Percentiles rank a stretch among this genome's conserved stretches.
Evolutionary conservation across 2,888 invertebrate species (phyloP).

Genomic region (Synanthedon myopaeformis): DNA sequence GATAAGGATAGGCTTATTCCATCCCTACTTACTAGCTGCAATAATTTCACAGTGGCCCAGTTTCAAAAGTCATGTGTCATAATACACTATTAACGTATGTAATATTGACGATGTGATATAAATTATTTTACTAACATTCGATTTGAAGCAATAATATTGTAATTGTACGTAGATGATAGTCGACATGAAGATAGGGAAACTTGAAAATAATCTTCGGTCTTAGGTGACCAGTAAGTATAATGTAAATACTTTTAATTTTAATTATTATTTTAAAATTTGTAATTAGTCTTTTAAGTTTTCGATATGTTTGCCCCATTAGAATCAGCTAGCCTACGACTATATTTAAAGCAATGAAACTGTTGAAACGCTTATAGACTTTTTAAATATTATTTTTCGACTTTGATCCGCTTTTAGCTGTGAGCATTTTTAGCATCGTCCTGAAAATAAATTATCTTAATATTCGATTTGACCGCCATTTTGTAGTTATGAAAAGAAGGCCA

Average conservation of each 20-base stretch:
- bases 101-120: constrained; percentile 26
- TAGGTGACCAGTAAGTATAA: constrained; percentile 29
- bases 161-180: constrained; percentile 9
- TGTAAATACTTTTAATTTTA: constrained; percentile 44
- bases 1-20: too few species aligned
- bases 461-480: too few species aligned
- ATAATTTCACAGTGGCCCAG: too few species aligned
- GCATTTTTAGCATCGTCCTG: too few species aligned
- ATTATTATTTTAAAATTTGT: constrained; percentile 19
- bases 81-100: constrained; percentile 8
- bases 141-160: constrained; percentile 26
- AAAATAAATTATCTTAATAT: too few species aligned
- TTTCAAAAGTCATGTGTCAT: too few species aligned
- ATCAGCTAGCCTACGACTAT: constrained; percentile 37
- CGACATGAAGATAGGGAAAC: constrained; percentile 29
- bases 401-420: not conserved
- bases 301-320: constrained; percentile 29
- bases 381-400: not conserved
- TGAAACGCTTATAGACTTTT: constrained; percentile 11
- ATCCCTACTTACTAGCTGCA: too few species aligned
- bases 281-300: constrained; percentile 26
- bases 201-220: constrained; percentile 21
- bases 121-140: constrained; percentile 8
- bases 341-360: constrained; percentile 25
- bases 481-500: too few species aligned